Evolutionary conservation across 2,797 vertebrate genomes (phyloP).

Genomic region (Gymnoscopelus microlampas): DNA sequence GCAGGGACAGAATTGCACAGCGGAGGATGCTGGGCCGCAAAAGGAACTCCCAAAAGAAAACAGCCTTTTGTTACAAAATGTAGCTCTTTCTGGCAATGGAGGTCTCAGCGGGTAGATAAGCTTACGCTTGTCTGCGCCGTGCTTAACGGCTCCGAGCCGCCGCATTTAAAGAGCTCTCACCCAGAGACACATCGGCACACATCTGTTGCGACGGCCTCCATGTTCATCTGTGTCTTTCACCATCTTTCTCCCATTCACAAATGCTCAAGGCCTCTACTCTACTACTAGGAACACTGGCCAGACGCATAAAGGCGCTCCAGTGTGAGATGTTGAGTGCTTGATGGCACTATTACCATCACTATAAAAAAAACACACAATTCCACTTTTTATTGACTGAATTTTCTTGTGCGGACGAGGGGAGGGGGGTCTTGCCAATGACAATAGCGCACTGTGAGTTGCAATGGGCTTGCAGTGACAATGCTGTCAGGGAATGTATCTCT

Average conservation of each 20-base stretch:
- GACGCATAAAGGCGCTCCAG: constrained; percentile 30
- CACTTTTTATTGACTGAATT: constrained; percentile 8
- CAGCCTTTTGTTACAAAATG: constrained; percentile 26
- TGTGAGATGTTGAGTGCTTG: constrained; percentile 33
- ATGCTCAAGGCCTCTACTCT: constrained; percentile 43
- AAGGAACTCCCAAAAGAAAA: too few relatives aligned
- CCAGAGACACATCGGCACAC: constrained; percentile 28
- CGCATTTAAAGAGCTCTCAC: constrained; percentile 30
- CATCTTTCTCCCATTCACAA: constrained; percentile 21
- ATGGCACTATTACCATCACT: constrained; percentile 32
- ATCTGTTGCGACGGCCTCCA: constrained; percentile 54
- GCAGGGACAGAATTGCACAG: not conserved
- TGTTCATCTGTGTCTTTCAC: constrained; percentile 39
- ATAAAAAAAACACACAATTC: constrained; percentile 39
- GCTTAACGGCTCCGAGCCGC: constrained; percentile 35
- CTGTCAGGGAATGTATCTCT: constrained; percentile 27
- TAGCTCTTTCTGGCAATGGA: constrained; percentile 35
- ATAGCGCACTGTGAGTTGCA: not conserved
- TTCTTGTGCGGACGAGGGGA: constrained; percentile 6
- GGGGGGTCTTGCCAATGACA: constrained; percentile 6
- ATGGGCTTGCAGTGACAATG: not conserved
- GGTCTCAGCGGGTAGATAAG: constrained; percentile 49
- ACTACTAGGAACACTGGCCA: constrained; percentile 15
- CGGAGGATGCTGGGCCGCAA: not conserved
- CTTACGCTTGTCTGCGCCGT: constrained; percentile 40